These are phyloP conservation scores for Plodia interpunctella DNA, from an alignment of 1,140 invertebrate genomes.

Conservation along the genomic window DNA sequence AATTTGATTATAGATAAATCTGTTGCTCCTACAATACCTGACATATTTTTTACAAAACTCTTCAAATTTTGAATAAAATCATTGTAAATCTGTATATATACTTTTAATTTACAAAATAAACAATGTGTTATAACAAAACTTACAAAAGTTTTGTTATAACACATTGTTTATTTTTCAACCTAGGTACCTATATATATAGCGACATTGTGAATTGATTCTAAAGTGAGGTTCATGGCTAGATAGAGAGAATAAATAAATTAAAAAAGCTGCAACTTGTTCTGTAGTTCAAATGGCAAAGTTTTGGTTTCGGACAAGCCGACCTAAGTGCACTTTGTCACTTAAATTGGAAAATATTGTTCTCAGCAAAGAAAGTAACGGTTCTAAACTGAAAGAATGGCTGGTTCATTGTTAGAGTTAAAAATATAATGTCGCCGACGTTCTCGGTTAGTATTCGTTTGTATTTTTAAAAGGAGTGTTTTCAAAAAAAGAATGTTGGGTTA, in stretches of 20 bases:
- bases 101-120: no score
- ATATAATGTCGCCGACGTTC: not conserved
- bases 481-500: no score
- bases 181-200: no score
- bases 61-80: no score
- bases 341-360: constrained; percentile 73
- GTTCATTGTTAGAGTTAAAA: not conserved
- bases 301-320: constrained; percentile 68
- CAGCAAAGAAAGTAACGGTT: constrained; percentile 45
- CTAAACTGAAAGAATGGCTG: constrained; percentile 35
- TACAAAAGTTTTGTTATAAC: no score
- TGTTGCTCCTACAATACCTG: no score
- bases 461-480: not conserved
- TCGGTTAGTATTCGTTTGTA: not conserved
- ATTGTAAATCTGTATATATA: no score
- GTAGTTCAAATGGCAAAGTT: constrained; percentile 69
- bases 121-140: no score
- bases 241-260: constrained; percentile 29
- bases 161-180: no score
- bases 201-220: not conserved
- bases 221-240: not conserved
- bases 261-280: constrained; percentile 44
- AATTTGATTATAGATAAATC: no score
- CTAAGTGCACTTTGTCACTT: constrained; percentile 75
- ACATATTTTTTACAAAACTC: no score